phyloP scores from a whole-genome alignment of 2,113 vertebrate genomes.

The Corythoichthys haematopterus region DNA sequence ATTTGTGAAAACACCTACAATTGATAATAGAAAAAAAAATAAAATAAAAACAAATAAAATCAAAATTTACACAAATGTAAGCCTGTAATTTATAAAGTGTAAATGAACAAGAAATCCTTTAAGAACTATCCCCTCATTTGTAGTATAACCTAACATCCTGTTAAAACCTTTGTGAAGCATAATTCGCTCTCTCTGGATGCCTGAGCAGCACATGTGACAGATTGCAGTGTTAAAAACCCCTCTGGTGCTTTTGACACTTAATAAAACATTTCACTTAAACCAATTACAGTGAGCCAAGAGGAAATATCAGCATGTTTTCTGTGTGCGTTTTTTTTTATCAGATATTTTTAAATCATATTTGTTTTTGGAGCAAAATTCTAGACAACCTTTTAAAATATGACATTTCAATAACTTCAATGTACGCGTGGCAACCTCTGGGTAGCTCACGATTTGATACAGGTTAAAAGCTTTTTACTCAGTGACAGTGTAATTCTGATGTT shows the following conservation, averaged over 20 bases:
- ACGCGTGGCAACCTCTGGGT: no score
- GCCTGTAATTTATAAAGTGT: constrained; percentile 62
- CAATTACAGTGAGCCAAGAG: constrained; percentile 49
- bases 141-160: constrained; percentile 31
- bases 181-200: background rate
- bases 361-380: background rate
- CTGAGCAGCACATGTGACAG: constrained; percentile 33
- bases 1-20: no score
- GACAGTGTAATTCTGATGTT: no score
- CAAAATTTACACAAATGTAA: constrained; percentile 68
- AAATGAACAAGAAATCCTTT: constrained; percentile 70
- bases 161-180: constrained; percentile 35
- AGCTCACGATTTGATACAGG: no score
- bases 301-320: constrained; percentile 22
- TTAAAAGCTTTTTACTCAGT: no score
- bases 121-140: constrained; percentile 40
- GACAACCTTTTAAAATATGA: no score
- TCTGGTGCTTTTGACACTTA: constrained; percentile 59
- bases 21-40: constrained; percentile 30
- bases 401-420: no score
- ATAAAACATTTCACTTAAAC: constrained; percentile 63
- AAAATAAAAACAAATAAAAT: constrained; percentile 66
- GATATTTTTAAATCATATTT: constrained; percentile 14
- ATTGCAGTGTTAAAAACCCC: constrained; percentile 25
- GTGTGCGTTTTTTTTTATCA: constrained; percentile 15